Conservation (phyloP, 2,888 invertebrate genomes). For the Volucella inanis region DNA sequence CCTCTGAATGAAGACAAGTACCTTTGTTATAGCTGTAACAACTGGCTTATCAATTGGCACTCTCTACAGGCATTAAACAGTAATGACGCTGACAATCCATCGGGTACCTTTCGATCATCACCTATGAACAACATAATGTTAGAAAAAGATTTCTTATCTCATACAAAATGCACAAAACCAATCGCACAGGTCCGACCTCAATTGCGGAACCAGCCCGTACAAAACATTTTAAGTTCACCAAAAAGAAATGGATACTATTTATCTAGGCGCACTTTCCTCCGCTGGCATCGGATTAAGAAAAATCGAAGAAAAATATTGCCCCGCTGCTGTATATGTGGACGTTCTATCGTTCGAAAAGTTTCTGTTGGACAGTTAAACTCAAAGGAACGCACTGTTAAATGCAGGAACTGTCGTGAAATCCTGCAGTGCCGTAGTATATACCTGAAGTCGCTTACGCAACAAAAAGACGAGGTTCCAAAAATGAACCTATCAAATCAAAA, state of each 20-base stretch:
- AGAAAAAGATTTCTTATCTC: slow-evolving; percentile 66
- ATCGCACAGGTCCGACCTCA: slow-evolving; percentile 76
- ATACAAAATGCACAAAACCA: slow-evolving; percentile 64
- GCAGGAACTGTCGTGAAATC: slow-evolving; percentile 77
- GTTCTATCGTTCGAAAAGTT: slow-evolving; percentile 75
- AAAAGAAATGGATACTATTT: slow-evolving; percentile 69
- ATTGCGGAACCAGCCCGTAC: slow-evolving; percentile 33
- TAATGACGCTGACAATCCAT: slow-evolving; percentile 81
- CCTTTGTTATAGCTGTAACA: slow-evolving; percentile 83
- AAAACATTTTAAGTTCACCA: slow-evolving; percentile 36
- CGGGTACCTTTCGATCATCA: slow-evolving; percentile 79
- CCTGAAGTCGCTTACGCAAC: slow-evolving; percentile 70
- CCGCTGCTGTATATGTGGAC: slow-evolving; percentile 77
- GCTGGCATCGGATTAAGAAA: slow-evolving; percentile 61
- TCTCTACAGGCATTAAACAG: slow-evolving; percentile 82
- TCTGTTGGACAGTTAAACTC: slow-evolving; percentile 27
- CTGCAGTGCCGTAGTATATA: slow-evolving; percentile 77
- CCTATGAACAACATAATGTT: slow-evolving; percentile 79
- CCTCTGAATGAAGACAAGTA: slow-evolving; percentile 83
- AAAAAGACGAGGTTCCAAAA: slow-evolving; percentile 56
- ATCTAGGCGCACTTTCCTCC: slow-evolving; percentile 63
- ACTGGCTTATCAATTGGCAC: slow-evolving; percentile 83
- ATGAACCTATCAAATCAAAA: slow-evolving; percentile 19
- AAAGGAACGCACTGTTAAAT: slow-evolving; percentile 73
- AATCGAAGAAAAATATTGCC: slow-evolving; percentile 76